Evolutionary conservation across 2,888 invertebrate species (phyloP).

Genomic region (Panopea generosa): DNA sequence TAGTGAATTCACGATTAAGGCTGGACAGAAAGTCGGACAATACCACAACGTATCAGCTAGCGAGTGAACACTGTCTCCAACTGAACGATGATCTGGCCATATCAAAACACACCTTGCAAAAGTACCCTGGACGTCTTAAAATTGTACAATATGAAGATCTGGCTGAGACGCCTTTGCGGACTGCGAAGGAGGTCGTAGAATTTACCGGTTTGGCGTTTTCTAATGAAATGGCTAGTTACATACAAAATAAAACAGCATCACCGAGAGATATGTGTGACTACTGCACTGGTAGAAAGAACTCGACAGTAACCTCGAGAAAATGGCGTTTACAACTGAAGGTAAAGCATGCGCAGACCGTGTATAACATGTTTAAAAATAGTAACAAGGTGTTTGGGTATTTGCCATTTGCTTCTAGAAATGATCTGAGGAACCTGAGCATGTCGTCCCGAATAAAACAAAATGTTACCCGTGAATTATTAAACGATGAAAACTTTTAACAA

Average conservation of each 20-base stretch:
- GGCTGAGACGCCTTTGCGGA: constrained; percentile 1
- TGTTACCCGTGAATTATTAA: neutral
- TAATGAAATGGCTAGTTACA: neutral
- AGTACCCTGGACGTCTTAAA: constrained; percentile 5
- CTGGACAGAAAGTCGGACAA: neutral
- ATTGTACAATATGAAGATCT: constrained; percentile 17
- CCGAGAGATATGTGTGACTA: neutral
- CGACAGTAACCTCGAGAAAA: constrained; percentile 3
- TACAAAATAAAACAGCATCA: neutral
- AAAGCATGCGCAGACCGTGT: neutral
- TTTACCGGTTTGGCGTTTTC: constrained; percentile 8
- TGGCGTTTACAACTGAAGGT: constrained; percentile 2
- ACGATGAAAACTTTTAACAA: too few relatives aligned
- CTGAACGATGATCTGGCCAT: neutral
- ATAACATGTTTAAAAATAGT: neutral
- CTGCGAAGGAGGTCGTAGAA: neutral
- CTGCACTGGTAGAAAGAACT: constrained; percentile 15
- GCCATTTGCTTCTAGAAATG: neutral
- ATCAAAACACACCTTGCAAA: neutral
- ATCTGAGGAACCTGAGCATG: neutral
- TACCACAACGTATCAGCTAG: neutral
- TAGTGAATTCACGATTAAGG: constrained; percentile 21
- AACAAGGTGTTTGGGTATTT: constrained; percentile 16
- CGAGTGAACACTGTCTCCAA: neutral
- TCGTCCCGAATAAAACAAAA: constrained; percentile 5